These are phyloP conservation scores for Brachyopa scutellaris DNA, from an alignment of 2,888 invertebrate species.

Conservation along the genomic window DNA sequence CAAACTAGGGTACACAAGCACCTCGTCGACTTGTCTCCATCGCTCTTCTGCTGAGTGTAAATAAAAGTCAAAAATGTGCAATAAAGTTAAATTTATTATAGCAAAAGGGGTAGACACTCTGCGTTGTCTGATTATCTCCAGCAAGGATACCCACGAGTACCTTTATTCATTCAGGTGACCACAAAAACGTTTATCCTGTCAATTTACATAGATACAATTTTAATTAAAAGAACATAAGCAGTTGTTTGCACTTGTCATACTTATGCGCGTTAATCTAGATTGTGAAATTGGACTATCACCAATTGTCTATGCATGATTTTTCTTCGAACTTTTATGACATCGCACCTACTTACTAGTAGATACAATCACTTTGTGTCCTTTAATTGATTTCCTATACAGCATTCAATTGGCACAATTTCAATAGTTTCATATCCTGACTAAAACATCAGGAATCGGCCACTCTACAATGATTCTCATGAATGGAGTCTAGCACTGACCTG, in stretches of 20 bases:
- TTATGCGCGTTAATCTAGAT: background rate
- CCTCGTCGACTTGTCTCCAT: background rate
- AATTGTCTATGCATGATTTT: background rate
- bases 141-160: background rate
- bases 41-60: conserved; percentile 12
- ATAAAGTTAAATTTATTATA: conserved; percentile 10
- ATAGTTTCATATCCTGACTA: background rate
- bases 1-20: too few relatives aligned
- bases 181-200: background rate
- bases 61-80: conserved; percentile 43
- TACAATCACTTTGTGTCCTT: conserved; percentile 22
- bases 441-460: background rate
- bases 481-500: background rate
- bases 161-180: conserved; percentile 16
- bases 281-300: background rate
- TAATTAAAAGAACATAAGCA: background rate
- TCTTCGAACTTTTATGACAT: conserved; percentile 7
- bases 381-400: background rate
- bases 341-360: conserved; percentile 16
- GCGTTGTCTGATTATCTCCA: conserved; percentile 18
- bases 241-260: background rate
- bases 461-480: conserved; percentile 5
- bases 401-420: conserved; percentile 28
- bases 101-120: background rate
- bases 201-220: background rate